Percentiles rank a stretch among this genome's conserved stretches.
Evolutionary conservation across 2,888 invertebrate genomes (phyloP).

Genomic region (Gibbula magus): DNA sequence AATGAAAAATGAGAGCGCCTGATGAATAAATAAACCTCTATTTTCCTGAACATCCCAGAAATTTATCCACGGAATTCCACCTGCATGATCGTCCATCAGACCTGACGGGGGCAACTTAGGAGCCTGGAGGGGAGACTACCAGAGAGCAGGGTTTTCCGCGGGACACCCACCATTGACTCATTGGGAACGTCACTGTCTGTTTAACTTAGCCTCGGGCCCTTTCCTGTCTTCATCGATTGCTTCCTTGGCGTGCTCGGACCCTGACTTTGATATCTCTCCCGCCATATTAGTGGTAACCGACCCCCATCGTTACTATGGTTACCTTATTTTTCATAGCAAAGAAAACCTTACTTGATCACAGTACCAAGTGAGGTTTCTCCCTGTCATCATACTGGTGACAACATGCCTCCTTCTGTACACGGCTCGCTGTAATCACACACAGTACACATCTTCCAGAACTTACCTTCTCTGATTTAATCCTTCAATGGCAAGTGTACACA

Average conservation of each 20-base stretch:
- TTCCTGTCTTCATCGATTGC: slow-evolving; percentile 9
- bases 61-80: background rate
- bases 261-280: background rate
- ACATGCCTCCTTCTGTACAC: background rate
- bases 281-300: background rate
- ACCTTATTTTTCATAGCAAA: slow-evolving; percentile 16
- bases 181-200: background rate
- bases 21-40: slow-evolving; percentile 21
- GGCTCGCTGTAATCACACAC: no score
- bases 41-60: background rate
- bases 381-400: slow-evolving; percentile 3
- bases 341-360: slow-evolving; percentile 13
- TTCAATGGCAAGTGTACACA: no score
- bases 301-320: background rate
- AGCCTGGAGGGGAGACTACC: background rate
- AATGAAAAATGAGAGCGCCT: slow-evolving; percentile 2
- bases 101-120: background rate
- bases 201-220: background rate
- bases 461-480: no score
- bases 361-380: background rate
- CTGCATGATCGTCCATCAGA: slow-evolving; percentile 9
- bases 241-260: background rate
- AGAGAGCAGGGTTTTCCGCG: no score
- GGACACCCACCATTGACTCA: background rate
- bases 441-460: no score